Base-by-base conservation (phyloP, 35 echinoderm and acorn worm species). In the Holothuria glaberrima region DNA sequence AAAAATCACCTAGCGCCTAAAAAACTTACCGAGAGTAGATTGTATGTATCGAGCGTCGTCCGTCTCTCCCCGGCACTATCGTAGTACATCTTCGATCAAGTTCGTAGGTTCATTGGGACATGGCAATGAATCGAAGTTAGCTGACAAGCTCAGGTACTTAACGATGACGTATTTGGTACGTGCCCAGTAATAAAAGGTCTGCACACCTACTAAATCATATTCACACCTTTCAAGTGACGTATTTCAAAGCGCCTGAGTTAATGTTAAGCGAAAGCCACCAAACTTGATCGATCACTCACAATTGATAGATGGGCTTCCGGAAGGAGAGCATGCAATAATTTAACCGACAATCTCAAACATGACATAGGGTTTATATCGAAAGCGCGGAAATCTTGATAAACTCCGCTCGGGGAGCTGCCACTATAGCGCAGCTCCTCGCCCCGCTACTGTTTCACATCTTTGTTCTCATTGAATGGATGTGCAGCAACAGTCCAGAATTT, bases 201-300 rank as follows among this genome's bases (percentile, higher is more conserved):
- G 24, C 48, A 58, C 80, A 84, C 56, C 80, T 22, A 9, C 28
- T 84, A 84, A 84, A 84, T 84, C 80, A 84, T 62, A 4, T 84
- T 84, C 80, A 61, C 57, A 84, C 80, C n/a, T n/a, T 84, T 63
- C 80, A 18, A 18, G 54, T 24, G 52, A 36, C 21, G 33, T 61
- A 4, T 5, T 12, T 22, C 4, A 35, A 48, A 52, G 22, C 25
- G 80, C 14, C 80, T 31, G 6, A 54, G 27, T 59, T 4, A 21
- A 29, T 63, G 80, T 34, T 56, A 84, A 13, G 9, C 6, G 21
- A 1, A 34, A 63, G 30, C 80, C 80, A 61, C 54, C 58, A 61
- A 21, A 32, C 26, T 63, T 84, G 80, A 84, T 84, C 58, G 27
- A 84, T 84, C 9, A 36, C 27, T 27, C 22, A 16, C 20, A 62